Percentiles rank a stretch among this genome's conserved stretches.
phyloP scores from a whole-genome alignment of 2,797 vertebrate species.

The Crax fasciolata region DNA sequence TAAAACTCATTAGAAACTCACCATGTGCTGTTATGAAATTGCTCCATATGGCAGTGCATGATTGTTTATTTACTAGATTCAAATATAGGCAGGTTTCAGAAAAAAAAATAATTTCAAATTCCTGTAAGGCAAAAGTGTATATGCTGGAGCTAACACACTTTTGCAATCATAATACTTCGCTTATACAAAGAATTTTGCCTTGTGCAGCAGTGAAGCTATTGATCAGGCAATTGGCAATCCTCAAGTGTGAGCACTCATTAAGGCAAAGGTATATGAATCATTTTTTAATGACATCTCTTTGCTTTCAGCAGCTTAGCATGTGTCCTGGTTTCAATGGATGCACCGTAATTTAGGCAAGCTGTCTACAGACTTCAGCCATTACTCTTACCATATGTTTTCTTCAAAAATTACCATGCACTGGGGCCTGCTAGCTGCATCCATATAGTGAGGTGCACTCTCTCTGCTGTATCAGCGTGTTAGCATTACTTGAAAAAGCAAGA shows the following conservation, averaged over 20 bases:
- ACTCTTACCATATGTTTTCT: conserved; percentile 83
- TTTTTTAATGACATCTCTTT: conserved; percentile 84
- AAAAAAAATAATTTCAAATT: conserved; percentile 58
- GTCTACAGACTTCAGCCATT: conserved; percentile 74
- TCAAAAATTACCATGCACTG: conserved; percentile 78
- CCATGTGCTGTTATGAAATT: conserved; percentile 80
- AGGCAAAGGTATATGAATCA: conserved; percentile 83
- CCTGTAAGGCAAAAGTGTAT: conserved; percentile 44
- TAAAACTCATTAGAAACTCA: conserved; percentile 79
- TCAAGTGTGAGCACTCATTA: conserved; percentile 83
- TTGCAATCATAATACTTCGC: conserved; percentile 46
- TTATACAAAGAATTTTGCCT: conserved; percentile 22
- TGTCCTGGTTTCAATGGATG: conserved; percentile 80
- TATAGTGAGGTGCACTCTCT: conserved; percentile 41
- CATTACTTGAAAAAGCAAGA: conserved; percentile 58
- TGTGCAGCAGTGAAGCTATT: conserved; percentile 50
- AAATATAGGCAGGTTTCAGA: conserved; percentile 57
- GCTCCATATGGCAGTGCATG: conserved; percentile 77
- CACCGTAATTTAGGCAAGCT: conserved; percentile 81
- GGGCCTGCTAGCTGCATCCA: conserved; percentile 58
- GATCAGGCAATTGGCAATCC: conserved; percentile 82
- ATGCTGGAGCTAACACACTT: not conserved
- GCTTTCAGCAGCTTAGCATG: conserved; percentile 83
- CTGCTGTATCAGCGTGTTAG: conserved; percentile 65
- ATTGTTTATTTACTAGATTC: conserved; percentile 74